A percentile compares a stretch with the other conserved stretches of the same genome.
phyloP scores from a whole-genome alignment of 35 echinoderm and acorn worm genomes.

The Apostichopus japonicus region DNA sequence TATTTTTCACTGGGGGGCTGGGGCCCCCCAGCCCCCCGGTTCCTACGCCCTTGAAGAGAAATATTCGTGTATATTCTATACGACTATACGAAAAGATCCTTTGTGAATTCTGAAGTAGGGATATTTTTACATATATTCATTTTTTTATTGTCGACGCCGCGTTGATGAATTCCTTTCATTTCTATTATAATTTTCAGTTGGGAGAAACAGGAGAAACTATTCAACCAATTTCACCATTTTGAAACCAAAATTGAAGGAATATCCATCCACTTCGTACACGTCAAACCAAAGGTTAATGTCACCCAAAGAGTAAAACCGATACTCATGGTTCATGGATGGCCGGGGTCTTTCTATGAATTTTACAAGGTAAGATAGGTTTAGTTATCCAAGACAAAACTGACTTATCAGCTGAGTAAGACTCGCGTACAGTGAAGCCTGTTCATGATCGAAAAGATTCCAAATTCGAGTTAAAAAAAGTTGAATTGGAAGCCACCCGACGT shows the following conservation, averaged over 20 bases:
- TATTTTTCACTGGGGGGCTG: no score
- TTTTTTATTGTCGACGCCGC: not conserved
- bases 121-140: not conserved
- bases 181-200: constrained; percentile 45
- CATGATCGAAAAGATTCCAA: no score
- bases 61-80: no score
- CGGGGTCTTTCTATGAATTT: constrained; percentile 91
- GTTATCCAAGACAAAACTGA: not conserved
- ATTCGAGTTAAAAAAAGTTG: no score
- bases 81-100: no score
- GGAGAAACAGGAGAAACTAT: constrained; percentile 66
- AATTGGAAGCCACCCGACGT: no score
- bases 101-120: no score
- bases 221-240: constrained; percentile 79
- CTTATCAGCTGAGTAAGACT: no score
- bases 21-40: no score
- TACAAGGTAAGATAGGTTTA: constrained; percentile 54
- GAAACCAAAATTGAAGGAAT: constrained; percentile 93
- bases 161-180: not conserved
- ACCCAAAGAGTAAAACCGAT: constrained; percentile 78
- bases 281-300: constrained; percentile 62
- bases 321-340: constrained; percentile 90
- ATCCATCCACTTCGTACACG: constrained; percentile 79
- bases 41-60: no score
- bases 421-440: no score